A percentile compares a stretch with the other conserved stretches of the same genome.
Conservation (phyloP, 2,797 vertebrate genomes). For the Clarias laeviceps region DNA sequence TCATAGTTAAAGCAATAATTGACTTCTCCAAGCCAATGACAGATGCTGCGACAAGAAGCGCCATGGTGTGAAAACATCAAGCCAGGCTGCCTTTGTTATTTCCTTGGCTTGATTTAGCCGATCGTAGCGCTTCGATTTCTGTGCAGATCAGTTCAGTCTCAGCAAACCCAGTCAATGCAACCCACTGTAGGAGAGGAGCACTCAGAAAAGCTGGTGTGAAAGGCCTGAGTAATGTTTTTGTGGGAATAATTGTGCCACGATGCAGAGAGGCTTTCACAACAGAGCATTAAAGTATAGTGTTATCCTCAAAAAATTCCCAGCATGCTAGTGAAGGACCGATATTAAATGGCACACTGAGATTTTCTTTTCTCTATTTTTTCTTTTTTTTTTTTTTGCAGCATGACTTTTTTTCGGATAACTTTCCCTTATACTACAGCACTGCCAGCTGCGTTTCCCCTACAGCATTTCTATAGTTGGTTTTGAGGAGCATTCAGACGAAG, state of each 20-base stretch:
- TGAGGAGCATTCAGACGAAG: slow-evolving; percentile 69
- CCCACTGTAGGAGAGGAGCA: slow-evolving; percentile 36
- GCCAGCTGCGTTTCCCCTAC: slow-evolving; percentile 3
- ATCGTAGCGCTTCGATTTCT: slow-evolving; percentile 55
- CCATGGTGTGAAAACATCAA: slow-evolving; percentile 59
- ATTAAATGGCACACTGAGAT: slow-evolving; percentile 2
- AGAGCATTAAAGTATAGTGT: slow-evolving; percentile 32
- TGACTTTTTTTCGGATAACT: slow-evolving; percentile 45
- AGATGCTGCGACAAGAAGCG: slow-evolving; percentile 58
- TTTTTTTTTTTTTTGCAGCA: not conserved
- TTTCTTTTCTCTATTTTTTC: not conserved
- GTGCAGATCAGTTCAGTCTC: slow-evolving; percentile 59
- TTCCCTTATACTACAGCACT: slow-evolving; percentile 20
- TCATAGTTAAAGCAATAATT: slow-evolving; percentile 55
- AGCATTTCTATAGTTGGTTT: slow-evolving; percentile 27
- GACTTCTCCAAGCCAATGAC: slow-evolving; percentile 65
- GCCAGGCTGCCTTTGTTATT: slow-evolving; percentile 55
- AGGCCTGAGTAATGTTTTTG: slow-evolving; percentile 39
- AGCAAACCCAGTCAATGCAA: slow-evolving; percentile 52
- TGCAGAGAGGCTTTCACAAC: slow-evolving; percentile 37
- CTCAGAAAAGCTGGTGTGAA: slow-evolving; percentile 39
- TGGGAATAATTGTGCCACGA: slow-evolving; percentile 40
- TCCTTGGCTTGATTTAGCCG: slow-evolving; percentile 56
- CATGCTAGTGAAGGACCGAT: not conserved
- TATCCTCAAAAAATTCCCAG: slow-evolving; percentile 33